Conservation (phyloP, 2,797 vertebrate species). For the Pelochelys cantorii region DNA sequence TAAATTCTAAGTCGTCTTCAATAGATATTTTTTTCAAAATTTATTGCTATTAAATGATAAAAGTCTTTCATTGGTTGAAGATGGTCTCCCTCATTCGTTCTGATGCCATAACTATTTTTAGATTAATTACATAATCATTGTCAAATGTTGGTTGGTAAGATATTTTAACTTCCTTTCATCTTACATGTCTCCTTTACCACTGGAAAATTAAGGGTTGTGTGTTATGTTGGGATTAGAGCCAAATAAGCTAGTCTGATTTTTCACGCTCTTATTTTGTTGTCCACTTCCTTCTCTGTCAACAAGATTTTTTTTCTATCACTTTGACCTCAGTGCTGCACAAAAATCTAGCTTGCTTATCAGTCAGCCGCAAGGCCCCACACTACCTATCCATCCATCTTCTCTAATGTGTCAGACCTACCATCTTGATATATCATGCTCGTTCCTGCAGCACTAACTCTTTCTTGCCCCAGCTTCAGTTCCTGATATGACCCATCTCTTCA, state of each 20-base stretch:
- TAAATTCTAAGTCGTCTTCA: background rate
- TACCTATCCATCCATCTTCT: rapidly evolving
- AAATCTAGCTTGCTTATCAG: background rate
- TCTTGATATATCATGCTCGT: constrained; percentile 1
- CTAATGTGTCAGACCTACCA: background rate
- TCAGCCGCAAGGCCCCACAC: no score
- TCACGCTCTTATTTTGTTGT: background rate
- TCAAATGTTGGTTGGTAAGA: background rate
- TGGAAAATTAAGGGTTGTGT: background rate
- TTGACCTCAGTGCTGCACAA: background rate
- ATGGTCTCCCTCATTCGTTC: background rate
- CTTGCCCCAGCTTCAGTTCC: background rate
- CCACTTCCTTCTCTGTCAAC: background rate
- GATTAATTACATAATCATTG: background rate
- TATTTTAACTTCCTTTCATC: background rate
- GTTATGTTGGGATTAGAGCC: background rate
- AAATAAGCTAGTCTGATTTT: background rate
- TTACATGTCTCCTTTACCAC: background rate
- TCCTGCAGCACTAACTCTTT: background rate
- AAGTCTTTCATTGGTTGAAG: background rate
- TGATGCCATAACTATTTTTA: background rate
- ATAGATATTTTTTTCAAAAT: background rate
- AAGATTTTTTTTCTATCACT: background rate
- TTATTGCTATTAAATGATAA: background rate
- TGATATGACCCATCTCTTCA: background rate